Evolutionary conservation across 2,113 vertebrate genomes (phyloP).

Genomic region (Enhydra lutris): DNA sequence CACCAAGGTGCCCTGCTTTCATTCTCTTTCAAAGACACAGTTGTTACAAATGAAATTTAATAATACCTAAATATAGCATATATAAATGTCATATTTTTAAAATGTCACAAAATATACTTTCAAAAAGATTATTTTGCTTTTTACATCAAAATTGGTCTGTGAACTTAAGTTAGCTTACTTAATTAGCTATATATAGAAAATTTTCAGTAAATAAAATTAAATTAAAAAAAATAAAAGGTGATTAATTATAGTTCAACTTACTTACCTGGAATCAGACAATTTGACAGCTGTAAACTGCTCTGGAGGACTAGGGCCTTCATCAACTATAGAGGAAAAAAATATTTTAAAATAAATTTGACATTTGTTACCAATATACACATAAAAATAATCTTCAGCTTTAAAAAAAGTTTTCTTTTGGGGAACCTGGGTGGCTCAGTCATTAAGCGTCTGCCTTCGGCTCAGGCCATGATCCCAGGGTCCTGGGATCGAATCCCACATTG

Average conservation of each 20-base stretch:
- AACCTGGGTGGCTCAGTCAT: too few species aligned
- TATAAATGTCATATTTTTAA: neutral
- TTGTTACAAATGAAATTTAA: neutral
- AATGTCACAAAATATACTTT: slow-evolving; percentile 8
- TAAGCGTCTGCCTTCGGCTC: too few species aligned
- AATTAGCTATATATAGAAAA: neutral
- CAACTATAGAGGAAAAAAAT: slow-evolving; percentile 79
- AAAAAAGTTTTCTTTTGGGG: neutral
- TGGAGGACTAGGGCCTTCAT: slow-evolving; percentile 95
- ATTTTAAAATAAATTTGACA: neutral
- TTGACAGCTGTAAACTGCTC: slow-evolving; percentile 98
- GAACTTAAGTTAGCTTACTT: neutral
- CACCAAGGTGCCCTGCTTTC: neutral
- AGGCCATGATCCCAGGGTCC: too few species aligned
- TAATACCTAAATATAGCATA: neutral
- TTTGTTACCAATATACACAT: neutral
- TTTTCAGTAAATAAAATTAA: neutral
- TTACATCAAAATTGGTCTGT: slow-evolving; percentile 3
- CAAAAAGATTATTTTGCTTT: neutral
- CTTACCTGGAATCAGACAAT: slow-evolving; percentile 94
- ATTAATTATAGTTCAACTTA: neutral
- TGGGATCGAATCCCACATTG: too few species aligned
- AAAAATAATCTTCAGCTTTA: neutral
- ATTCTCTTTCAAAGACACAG: neutral
- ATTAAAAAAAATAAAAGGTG: neutral